A percentile compares a stretch with the other conserved stretches of the same genome.
Evolutionary conservation across 2,113 vertebrate species (phyloP).

Genomic region (Scolopax mira): DNA sequence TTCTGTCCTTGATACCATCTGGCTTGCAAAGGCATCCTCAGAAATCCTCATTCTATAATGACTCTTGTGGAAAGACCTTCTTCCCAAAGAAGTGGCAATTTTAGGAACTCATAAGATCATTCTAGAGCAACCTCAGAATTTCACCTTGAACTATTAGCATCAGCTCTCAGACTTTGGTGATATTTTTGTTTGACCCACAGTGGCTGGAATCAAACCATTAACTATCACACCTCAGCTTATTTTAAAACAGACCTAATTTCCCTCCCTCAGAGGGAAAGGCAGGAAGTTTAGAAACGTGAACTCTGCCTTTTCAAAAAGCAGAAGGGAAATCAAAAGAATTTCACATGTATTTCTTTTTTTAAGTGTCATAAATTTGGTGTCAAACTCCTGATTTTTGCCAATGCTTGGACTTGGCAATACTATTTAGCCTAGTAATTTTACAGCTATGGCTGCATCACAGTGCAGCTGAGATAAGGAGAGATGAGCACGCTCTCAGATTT

Average conservation of each 20-base stretch:
- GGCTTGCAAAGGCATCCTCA: slow-evolving; percentile 32
- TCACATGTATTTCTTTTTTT: neutral
- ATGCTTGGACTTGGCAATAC: neutral
- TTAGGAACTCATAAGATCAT: neutral
- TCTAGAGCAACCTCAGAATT: neutral
- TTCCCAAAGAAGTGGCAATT: neutral
- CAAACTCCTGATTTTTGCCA: neutral
- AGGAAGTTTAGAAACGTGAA: neutral
- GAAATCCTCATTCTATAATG: slow-evolving; percentile 7
- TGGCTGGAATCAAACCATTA: neutral
- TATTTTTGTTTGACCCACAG: neutral
- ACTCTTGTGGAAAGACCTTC: neutral
- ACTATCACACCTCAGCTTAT: neutral
- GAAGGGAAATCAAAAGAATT: neutral
- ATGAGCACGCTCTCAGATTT: neutral
- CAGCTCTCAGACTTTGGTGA: neutral
- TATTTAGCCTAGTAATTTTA: neutral
- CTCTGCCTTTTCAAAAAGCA: neutral
- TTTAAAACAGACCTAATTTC: neutral
- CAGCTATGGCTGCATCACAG: neutral
- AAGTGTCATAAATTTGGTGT: neutral
- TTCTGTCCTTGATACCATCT: slow-evolving; percentile 45
- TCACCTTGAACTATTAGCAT: neutral
- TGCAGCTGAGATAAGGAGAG: neutral
- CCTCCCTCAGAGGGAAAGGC: neutral